Evolutionary conservation across 2,113 vertebrate genomes (phyloP), one percentile per base, ranked within the genome.

Genomic region (Rhynchopsitta pachyrhyncha): DNA sequence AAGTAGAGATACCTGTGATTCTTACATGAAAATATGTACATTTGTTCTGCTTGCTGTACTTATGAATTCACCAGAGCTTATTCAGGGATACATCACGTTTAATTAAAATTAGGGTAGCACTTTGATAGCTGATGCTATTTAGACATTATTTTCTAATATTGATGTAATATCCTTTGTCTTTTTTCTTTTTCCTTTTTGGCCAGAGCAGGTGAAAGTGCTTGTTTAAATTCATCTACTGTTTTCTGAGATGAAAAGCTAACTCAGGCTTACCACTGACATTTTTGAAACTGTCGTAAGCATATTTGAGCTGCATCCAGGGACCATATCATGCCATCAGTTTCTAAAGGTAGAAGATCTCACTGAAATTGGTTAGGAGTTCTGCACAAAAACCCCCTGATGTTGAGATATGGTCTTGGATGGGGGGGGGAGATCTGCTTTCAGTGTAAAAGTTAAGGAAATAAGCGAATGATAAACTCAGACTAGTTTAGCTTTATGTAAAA

Each of bases 191-290:
- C 46, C 44, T 44, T 62, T 66, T 46, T 60, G 7, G 4, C 42
- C 92, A 53, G 13, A 62, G 46, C 66, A 96, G 92, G 60, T 86
- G 35, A 74, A 93, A 95, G 91, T 71, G 22, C 86, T 84, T 86
- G 19, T 94, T 96, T 89, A 94, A 95, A 93, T 92, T 85, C 19
- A 59, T 73, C 53, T 75, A 18, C 59, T 88, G 28, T 62, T 79
- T 95, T 91, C 77, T 73, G 52, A 93, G 74, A 82, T 86, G 84
- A 70, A 93, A 94, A 92, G 73, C 74, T 94, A 91, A 57, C 77
- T 90, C 47, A 76, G 69, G 47, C 88, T 95, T 93, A 87, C 84
- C 83, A 82, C 62, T 95, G 93, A 93, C 77, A 82, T 95, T 92
- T 96, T 63, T 95, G 33, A 93, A 95, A 93, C 80, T 82, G 69